phyloP scores from a whole-genome alignment of 1,140 invertebrate genomes.

The Piezodorus guildinii region DNA sequence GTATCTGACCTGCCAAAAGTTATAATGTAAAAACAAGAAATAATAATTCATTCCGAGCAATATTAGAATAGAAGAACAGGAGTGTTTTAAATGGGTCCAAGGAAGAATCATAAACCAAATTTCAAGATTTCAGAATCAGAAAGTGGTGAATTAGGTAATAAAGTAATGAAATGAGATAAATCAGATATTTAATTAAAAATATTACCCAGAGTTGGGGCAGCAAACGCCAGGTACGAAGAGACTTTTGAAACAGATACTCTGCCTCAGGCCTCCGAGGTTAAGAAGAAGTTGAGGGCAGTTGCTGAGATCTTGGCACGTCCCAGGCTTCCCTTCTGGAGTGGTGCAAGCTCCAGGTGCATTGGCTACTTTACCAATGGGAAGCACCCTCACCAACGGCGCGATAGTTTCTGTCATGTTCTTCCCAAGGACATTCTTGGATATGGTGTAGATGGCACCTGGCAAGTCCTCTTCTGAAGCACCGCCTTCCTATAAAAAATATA shows the following conservation, averaged over 20 bases:
- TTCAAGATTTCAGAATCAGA: no score
- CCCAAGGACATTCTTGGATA: slow-evolving; percentile 68
- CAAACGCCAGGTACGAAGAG: slow-evolving; percentile 84
- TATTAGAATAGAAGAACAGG: no score
- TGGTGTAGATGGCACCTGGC: slow-evolving; percentile 62
- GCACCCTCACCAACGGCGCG: slow-evolving; percentile 55
- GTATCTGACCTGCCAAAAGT: no score
- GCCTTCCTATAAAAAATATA: no score
- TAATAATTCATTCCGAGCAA: no score
- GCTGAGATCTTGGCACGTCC: slow-evolving; percentile 78
- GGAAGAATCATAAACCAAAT: no score
- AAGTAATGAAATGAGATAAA: no score
- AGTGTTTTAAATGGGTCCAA: no score
- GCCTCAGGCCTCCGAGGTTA: slow-evolving; percentile 65
- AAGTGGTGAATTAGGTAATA: no score
- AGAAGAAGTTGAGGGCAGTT: slow-evolving; percentile 77
- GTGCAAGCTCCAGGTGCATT: slow-evolving; percentile 44
- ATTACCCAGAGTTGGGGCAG: slow-evolving; percentile 44
- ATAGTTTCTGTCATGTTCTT: slow-evolving; percentile 67
- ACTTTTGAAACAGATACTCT: slow-evolving; percentile 84
- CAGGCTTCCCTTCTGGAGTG: slow-evolving; percentile 62
- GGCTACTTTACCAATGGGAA: slow-evolving; percentile 38
- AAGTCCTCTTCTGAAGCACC: slow-evolving; percentile 37
- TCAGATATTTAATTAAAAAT: no score
- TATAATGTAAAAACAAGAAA: no score